Evolutionary conservation across 2,888 invertebrate genomes (phyloP).

Genomic region (Bursaphelenchus okinawaensis): DNA sequence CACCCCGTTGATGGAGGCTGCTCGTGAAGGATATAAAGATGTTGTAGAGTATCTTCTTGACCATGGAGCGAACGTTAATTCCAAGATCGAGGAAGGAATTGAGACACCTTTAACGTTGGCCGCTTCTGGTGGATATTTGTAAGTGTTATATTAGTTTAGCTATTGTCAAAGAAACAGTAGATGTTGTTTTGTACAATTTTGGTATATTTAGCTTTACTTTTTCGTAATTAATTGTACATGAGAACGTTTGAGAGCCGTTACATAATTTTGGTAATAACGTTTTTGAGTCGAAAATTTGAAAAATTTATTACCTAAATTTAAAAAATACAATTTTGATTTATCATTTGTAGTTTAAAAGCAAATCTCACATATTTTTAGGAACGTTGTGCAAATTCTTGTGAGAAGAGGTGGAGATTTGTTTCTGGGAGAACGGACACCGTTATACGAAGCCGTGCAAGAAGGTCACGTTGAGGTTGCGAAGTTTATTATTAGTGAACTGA

Average conservation of each 20-base stretch:
- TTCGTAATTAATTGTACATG: too few species aligned
- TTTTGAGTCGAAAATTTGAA: too few species aligned
- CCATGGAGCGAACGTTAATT: slow-evolving; percentile 79
- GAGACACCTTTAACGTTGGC: slow-evolving; percentile 89
- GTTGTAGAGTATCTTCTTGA: slow-evolving; percentile 86
- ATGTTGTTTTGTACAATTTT: too few species aligned
- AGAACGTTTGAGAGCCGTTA: too few species aligned
- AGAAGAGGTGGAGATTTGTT: slow-evolving; percentile 91
- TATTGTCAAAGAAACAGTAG: too few species aligned
- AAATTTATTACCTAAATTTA: not conserved
- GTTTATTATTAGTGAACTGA: slow-evolving; percentile 58
- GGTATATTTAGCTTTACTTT: too few species aligned
- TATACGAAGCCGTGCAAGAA: slow-evolving; percentile 98
- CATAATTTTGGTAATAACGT: too few species aligned
- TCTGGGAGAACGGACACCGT: slow-evolving; percentile 86
- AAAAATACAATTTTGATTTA: too few species aligned
- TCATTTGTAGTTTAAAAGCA: too few species aligned
- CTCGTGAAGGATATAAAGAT: slow-evolving; percentile 86
- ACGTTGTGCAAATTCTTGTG: slow-evolving; percentile 88
- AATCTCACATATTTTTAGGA: slow-evolving; percentile 61
- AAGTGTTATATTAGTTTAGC: too few species aligned
- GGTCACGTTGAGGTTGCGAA: slow-evolving; percentile 84
- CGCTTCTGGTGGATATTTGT: slow-evolving; percentile 77
- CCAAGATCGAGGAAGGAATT: slow-evolving; percentile 96
- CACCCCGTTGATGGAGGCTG: slow-evolving; percentile 98